Conservation (phyloP, 1,140 invertebrate species). For the Drosophila dunni region DNA sequence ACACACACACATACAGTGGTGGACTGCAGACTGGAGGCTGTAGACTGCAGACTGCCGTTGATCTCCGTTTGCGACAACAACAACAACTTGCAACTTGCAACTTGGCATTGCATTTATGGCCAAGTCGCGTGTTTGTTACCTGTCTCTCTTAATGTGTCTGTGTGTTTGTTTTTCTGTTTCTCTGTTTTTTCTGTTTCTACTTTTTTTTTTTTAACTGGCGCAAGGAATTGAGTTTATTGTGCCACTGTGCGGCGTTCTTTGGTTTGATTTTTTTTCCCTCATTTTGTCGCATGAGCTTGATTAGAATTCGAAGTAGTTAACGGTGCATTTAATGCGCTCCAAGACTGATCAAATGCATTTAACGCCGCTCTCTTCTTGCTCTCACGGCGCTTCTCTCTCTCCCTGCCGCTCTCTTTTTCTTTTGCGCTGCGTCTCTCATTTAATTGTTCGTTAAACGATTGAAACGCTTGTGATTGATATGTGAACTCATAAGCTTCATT, state of each 20-base stretch:
- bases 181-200: conserved; percentile 17
- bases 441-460: conserved; percentile 28
- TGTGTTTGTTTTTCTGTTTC: conserved; percentile 26
- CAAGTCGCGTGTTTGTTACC: conserved; percentile 73
- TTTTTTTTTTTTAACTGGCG: conserved; percentile 37
- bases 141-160: conserved; percentile 46
- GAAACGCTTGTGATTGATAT: conserved; percentile 34
- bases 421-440: conserved; percentile 1
- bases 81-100: conserved; percentile 52
- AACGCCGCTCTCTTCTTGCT: conserved; percentile 47
- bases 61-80: conserved; percentile 39
- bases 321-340: conserved; percentile 76
- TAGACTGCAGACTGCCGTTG: conserved; percentile 18
- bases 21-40: conserved; percentile 1
- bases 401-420: conserved; percentile 3
- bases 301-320: conserved; percentile 82
- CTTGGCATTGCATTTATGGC: conserved; percentile 76
- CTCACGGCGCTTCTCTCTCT: background rate
- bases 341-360: conserved; percentile 77
- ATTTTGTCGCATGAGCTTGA: conserved; percentile 73
- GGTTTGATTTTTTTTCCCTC: conserved; percentile 23
- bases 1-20: conserved; percentile 6
- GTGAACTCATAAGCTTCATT: conserved; percentile 44
- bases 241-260: conserved; percentile 69
- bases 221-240: conserved; percentile 78